Base-by-base conservation (phyloP, 2,888 invertebrate genomes). In the Cerastoderma edule region DNA sequence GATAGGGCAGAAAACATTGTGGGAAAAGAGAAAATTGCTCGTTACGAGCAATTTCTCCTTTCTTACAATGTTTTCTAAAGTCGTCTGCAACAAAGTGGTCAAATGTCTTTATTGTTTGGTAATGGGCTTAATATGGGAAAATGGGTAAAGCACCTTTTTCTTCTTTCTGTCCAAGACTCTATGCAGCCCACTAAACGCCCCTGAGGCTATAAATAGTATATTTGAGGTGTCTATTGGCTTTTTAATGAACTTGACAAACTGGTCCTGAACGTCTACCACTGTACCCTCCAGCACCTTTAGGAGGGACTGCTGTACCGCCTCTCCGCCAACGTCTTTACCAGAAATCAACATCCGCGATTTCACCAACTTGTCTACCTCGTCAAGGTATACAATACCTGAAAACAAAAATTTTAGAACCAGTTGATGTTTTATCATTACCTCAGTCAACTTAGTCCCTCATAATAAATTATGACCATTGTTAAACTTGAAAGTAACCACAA, bases 361-460 rank as follows among this genome's bases (percentile, higher is more conserved):
- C 32, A 99, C 98, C 84, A 99, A 99, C 94, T 99, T 99, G 93
- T 99, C 99, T 35, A 99, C 98, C 93, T 99, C 99, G 92, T 99
- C 99, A 83, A 99, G 94, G 93, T 99, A 99, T 64, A 99, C 98
- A 86, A 99, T 99, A 66, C 99, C 98, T 92, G 78, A 28, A 78
- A 68, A 44, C 32, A 63, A 68, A 27, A 57, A 46, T 46, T 46
- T 19, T 46, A n/a, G 46, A n/a, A 5, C 16, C 16, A 46, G 46
- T 16, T 19, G 46, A 13, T 13, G 48, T 48, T 10, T 10, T 22
- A 48, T 48, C 22, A 48, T 48, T 48, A n/a, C 48, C 22, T 39
- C 39, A 39, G 16, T 39, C 39, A 39, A 13, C 8, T 39, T 39
- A 39, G 8, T 16, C 16, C 39, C 39, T 16, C 39, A 39, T n/a